phyloP scores from a whole-genome alignment of 2,797 vertebrate genomes.

The Enteromius fasciolatus region DNA sequence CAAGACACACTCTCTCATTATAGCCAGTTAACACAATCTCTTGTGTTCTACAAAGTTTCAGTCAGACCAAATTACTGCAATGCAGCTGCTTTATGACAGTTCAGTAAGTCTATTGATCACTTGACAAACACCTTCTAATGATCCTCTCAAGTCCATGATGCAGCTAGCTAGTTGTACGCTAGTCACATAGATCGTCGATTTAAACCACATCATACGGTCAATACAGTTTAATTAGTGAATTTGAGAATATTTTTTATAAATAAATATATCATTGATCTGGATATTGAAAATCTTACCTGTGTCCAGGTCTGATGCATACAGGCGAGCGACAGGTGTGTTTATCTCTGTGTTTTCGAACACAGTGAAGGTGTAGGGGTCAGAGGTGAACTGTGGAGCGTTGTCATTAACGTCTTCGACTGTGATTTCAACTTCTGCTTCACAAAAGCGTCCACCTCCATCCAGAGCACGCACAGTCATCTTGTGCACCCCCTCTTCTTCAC shows the following conservation, averaged over 20 bases:
- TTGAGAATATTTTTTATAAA: not conserved
- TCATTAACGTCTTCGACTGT: slow-evolving; percentile 91
- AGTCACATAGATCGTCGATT: not conserved
- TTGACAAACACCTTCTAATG: not conserved
- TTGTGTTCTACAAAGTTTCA: slow-evolving; percentile 25
- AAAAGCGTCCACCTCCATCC: slow-evolving; percentile 91
- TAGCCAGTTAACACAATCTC: slow-evolving; percentile 30
- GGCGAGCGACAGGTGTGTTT: slow-evolving; percentile 86
- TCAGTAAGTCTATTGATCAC: slow-evolving; percentile 53
- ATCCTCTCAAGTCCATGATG: not conserved
- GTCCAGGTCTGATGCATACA: slow-evolving; percentile 89
- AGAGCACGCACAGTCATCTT: slow-evolving; percentile 84
- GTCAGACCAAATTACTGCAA: slow-evolving; percentile 61
- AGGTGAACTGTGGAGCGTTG: slow-evolving; percentile 88
- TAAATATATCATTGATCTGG: not conserved
- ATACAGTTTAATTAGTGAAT: not conserved
- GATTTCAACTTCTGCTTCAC: slow-evolving; percentile 84
- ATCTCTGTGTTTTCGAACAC: slow-evolving; percentile 96
- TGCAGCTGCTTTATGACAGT: slow-evolving; percentile 62
- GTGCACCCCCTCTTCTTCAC: slow-evolving; percentile 85
- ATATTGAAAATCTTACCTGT: slow-evolving; percentile 76
- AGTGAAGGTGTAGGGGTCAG: slow-evolving; percentile 85
- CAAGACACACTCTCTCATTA: slow-evolving; percentile 69
- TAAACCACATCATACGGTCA: not conserved
- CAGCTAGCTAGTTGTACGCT: not conserved